A percentile compares a stretch with the other conserved stretches of the same genome.
phyloP scores from a whole-genome alignment of 2,888 invertebrate species.

The Thera britannica region DNA sequence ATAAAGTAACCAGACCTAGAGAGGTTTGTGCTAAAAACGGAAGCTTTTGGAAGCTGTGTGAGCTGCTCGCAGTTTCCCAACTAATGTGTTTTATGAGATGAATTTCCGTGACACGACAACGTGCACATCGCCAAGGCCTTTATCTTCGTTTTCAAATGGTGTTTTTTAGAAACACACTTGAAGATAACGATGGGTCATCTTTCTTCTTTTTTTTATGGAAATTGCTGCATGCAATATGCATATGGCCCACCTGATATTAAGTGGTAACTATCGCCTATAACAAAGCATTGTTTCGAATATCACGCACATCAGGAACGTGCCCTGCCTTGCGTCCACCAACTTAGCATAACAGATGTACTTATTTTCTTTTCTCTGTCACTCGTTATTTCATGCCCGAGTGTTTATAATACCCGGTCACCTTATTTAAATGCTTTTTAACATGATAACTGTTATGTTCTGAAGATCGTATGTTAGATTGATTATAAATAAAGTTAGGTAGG shows the following conservation, averaged over 20 bases:
- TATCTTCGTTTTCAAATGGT: background rate
- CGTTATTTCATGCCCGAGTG: too few relatives aligned
- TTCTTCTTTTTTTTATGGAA: too few relatives aligned
- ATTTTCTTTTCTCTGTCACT: background rate
- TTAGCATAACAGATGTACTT: background rate
- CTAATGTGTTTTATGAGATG: conserved; percentile 14
- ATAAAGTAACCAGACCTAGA: conserved; percentile 10
- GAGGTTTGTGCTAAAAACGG: conserved; percentile 7
- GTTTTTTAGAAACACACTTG: too few relatives aligned
- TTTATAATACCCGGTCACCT: too few relatives aligned
- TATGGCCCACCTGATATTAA: too few relatives aligned
- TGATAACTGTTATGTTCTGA: background rate
- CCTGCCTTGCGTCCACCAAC: too few relatives aligned
- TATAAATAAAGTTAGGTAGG: background rate
- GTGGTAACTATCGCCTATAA: too few relatives aligned
- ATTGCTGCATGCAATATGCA: too few relatives aligned
- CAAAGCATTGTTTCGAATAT: too few relatives aligned
- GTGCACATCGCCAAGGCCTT: background rate
- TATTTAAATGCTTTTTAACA: background rate
- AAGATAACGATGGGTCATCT: too few relatives aligned
- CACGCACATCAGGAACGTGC: too few relatives aligned
- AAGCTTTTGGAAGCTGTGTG: conserved; percentile 15
- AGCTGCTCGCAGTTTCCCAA: background rate
- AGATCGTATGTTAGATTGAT: background rate
- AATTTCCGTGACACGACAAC: conserved; percentile 11